Evolutionary conservation across 2,113 vertebrate genomes (phyloP).

Genomic region (Macheiramphus alcinus): DNA sequence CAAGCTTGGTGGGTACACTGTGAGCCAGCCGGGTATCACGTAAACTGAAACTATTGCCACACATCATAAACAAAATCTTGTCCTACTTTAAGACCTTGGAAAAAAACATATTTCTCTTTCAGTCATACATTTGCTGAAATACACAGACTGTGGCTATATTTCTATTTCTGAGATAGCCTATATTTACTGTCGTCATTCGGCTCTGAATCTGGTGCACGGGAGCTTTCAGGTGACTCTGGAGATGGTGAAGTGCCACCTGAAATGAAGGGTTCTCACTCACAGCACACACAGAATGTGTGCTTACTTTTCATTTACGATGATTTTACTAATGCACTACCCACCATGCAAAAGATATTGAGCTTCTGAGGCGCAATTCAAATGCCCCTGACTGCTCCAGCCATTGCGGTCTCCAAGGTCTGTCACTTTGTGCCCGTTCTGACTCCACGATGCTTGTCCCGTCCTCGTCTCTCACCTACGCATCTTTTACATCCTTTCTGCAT

Average conservation of each 20-base stretch:
- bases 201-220: not conserved
- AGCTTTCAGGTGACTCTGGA: not conserved
- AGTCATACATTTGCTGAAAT: not conserved
- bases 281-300: not conserved
- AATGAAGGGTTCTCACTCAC: not conserved
- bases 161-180: not conserved
- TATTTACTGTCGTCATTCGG: not conserved
- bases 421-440: not conserved
- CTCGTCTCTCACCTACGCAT: not conserved
- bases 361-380: not conserved
- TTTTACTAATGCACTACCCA: not conserved
- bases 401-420: not conserved
- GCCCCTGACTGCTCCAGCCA: not conserved
- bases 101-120: not conserved
- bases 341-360: not conserved
- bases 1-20: not conserved
- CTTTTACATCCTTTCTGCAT: not conserved
- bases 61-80: not conserved
- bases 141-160: not conserved
- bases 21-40: fast-evolving
- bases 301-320: not conserved
- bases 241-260: not conserved
- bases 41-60: not conserved
- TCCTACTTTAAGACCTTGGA: not conserved
- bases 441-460: not conserved